Base-by-base conservation (phyloP, 2,888 invertebrate species). In the Cyaniris semiargus region DNA sequence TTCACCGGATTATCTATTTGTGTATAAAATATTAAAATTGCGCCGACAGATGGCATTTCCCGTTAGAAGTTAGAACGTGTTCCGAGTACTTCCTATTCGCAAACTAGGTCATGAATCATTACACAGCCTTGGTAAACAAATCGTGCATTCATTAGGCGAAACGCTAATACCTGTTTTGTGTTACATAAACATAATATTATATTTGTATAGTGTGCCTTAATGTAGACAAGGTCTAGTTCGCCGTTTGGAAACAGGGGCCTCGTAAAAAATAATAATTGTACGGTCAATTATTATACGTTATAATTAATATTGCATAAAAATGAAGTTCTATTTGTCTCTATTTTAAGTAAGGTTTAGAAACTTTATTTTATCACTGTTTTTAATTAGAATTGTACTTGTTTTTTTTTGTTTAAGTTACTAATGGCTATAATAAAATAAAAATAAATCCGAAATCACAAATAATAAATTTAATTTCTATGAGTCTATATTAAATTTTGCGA, bases 101-200 rank as follows among this genome's bases (percentile, higher is more conserved):
- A 60, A 60, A 60, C 60, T 23, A 60, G 60, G 23, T 4, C 60
- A 23, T 60, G 60, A 60, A 60, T 21, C 58, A 58, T 21, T 23
- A 60, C 23, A 23, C 13, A 60, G 8, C 60, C 60, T 60, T 60
- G 23, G 60, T 60, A 23, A 60, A 23, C 60, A 60, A 23, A 60
- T 60, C 60, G 60, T 23, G 60, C 21, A 60, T 60, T 60, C 60
- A 23, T 60, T 60, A 60, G 21, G 60, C 21, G 60, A 60, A 58
- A 58, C 58, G 58, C 58, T 1, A 21, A 58, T 58, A 58, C 60
- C 60, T 23, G 60, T 60, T 60, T 60, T 13, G 1, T 13, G 23
- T 60, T 60, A 60, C 13, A 60, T 60, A 60, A 60, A 13, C 60
- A 23, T 23, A 10, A 23, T 60, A 23, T 23, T 60, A 60, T 58